These are phyloP conservation scores for Cordilura impudica DNA, from an alignment of 2,888 invertebrate species.

Conservation along the genomic window DNA sequence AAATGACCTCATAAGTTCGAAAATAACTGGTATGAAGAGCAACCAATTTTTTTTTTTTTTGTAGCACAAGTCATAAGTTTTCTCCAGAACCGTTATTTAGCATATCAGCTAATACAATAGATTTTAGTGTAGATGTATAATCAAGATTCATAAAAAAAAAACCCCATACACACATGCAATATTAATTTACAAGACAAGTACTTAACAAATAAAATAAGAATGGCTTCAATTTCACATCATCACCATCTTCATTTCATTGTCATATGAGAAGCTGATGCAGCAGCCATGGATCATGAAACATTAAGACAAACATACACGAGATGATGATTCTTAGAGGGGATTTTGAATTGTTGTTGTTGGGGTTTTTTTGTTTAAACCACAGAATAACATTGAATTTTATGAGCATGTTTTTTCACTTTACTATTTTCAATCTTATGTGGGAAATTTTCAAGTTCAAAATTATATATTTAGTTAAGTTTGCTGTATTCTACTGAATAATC, in stretches of 20 bases:
- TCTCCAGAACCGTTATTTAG: slow-evolving; percentile 4
- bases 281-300: slow-evolving; percentile 15
- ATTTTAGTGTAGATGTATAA: no score
- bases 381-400: slow-evolving; percentile 20
- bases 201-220: slow-evolving; percentile 4
- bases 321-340: not conserved
- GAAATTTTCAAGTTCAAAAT: slow-evolving; percentile 60
- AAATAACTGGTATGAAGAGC: no score
- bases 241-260: slow-evolving; percentile 18
- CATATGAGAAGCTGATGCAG: slow-evolving; percentile 36
- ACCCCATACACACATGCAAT: not conserved
- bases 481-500: not conserved
- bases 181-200: not conserved
- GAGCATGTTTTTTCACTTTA: slow-evolving; percentile 16
- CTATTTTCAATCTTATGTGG: slow-evolving; percentile 32
- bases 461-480: not conserved
- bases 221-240: slow-evolving; percentile 47
- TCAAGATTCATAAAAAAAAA: not conserved
- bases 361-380: slow-evolving; percentile 18
- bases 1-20: no score
- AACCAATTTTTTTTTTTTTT: no score
- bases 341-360: not conserved
- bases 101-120: not conserved
- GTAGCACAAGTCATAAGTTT: no score
- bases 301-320: not conserved